Evolutionary conservation across 2,797 vertebrate genomes (phyloP), one percentile per base, ranked within the genome.

Genomic region (Thunnus albacares): DNA sequence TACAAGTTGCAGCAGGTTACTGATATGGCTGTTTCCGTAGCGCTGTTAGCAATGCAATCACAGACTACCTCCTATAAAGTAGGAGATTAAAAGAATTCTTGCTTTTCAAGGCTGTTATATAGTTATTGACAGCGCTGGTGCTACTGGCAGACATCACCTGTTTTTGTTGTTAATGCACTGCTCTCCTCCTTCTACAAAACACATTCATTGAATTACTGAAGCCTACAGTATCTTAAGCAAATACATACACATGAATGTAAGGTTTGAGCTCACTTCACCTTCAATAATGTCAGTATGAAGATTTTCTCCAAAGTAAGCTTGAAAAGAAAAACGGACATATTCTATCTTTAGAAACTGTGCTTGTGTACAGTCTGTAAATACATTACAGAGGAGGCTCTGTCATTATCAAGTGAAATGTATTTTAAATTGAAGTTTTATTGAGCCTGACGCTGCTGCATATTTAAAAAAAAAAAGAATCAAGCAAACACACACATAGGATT

Each of bases 381-480:
- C 58, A 70, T 68, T 14, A 26, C 0, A n/a, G 1, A 56, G 18
- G 35, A 47, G 14, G 26, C 58, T 72, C 55, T n/a, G 33, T 33
- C 15, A 38, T 73, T 55, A 63, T 59, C 4, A 17, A 22, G 22
- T 26, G 8, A 33, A 78, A 57, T 53, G n/a, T 51, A 59, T 72
- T 47, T 65, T 35, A 62, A 51, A 68, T 33, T 18, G 14, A 57
- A 52, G 28, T 57, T 52, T 60, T 20, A 80, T 17, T 80, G 76
- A 41, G 58, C 71, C 30, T 60, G 51, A 57, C 2, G 5, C 10
- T 30, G 1, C 24, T 28, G 17, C 52, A 33, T 22, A 56, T 43
- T 24, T 59, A 77, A 20, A 69, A 17, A 17, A 43, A 43, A 17
- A 47, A 15, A 15, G 1, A 35, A 38, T 9, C 38, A 77, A 38